Conservation (phyloP, 2,113 vertebrate species). For the Rhynchopsitta pachyrhyncha region DNA sequence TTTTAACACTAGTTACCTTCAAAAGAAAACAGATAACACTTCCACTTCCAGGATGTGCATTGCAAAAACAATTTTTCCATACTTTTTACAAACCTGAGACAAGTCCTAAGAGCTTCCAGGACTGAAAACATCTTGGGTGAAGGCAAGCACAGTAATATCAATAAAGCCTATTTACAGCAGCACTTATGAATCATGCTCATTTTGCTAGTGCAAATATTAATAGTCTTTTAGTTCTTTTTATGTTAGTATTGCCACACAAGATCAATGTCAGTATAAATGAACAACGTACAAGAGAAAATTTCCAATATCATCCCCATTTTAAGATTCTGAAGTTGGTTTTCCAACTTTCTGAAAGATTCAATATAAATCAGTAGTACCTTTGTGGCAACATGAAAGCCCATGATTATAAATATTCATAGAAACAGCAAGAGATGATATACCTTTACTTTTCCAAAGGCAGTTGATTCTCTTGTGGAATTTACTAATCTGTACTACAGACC, state of each 20-base stretch:
- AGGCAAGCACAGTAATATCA: slow-evolving; percentile 17
- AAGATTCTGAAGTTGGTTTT: neutral
- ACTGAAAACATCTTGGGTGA: neutral
- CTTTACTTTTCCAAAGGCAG: neutral
- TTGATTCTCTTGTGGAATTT: neutral
- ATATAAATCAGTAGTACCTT: neutral
- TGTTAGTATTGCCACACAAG: neutral
- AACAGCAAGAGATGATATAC: neutral
- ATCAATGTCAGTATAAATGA: slow-evolving; percentile 26
- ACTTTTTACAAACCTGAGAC: neutral
- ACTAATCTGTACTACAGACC: neutral
- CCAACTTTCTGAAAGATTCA: neutral
- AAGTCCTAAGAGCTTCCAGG: neutral
- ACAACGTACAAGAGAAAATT: neutral
- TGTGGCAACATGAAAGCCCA: neutral
- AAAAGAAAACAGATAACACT: neutral
- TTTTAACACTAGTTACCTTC: neutral
- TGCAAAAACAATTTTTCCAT: neutral
- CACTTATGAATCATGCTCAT: slow-evolving; percentile 8
- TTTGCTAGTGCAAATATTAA: slow-evolving; percentile 35
- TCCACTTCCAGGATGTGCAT: neutral
- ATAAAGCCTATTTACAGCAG: neutral
- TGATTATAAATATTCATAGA: neutral
- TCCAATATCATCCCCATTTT: neutral
- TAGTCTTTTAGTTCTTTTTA: slow-evolving; percentile 5